Evolutionary conservation across 2,888 invertebrate species (phyloP).

Genomic region (Neelides folsomi): DNA sequence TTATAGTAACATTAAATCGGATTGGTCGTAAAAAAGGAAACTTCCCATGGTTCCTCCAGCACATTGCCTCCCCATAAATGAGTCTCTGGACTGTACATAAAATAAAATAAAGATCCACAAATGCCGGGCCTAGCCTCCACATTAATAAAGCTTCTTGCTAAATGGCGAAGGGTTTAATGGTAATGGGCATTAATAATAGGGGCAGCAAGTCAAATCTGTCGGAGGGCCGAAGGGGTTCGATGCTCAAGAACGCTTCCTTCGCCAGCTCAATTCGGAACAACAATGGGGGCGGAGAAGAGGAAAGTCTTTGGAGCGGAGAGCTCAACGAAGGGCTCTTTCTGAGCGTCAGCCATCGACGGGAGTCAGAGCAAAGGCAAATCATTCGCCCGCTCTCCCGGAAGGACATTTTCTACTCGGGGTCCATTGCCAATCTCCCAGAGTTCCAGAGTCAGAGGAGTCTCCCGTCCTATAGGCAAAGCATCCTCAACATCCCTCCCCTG

Average conservation of each 20-base stretch:
- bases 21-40: too few relatives aligned
- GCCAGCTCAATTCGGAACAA: constrained; percentile 16
- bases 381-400: constrained; percentile 82
- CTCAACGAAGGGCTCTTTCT: constrained; percentile 30
- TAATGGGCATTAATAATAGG: not conserved
- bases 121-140: too few relatives aligned
- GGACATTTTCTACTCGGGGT: constrained; percentile 96
- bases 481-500: constrained; percentile 63
- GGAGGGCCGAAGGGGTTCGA: constrained; percentile 20
- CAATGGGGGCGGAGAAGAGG: constrained; percentile 24
- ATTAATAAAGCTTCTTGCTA: too few relatives aligned
- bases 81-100: too few relatives aligned
- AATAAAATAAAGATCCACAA: too few relatives aligned
- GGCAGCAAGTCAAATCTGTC: constrained; percentile 27
- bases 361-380: constrained; percentile 47
- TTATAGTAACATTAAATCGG: too few relatives aligned
- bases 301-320: constrained; percentile 33
- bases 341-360: constrained; percentile 23
- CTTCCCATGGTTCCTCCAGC: too few relatives aligned
- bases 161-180: too few relatives aligned
- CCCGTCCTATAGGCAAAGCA: constrained; percentile 78
- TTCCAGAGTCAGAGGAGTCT: constrained; percentile 84
- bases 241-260: constrained; percentile 17
- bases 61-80: too few relatives aligned
- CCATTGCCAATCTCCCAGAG: constrained; percentile 81